Evolutionary conservation across 2,797 vertebrate genomes (phyloP), one percentile per base, ranked within the genome.

Genomic region (Pipistrellus pipistrellus): DNA sequence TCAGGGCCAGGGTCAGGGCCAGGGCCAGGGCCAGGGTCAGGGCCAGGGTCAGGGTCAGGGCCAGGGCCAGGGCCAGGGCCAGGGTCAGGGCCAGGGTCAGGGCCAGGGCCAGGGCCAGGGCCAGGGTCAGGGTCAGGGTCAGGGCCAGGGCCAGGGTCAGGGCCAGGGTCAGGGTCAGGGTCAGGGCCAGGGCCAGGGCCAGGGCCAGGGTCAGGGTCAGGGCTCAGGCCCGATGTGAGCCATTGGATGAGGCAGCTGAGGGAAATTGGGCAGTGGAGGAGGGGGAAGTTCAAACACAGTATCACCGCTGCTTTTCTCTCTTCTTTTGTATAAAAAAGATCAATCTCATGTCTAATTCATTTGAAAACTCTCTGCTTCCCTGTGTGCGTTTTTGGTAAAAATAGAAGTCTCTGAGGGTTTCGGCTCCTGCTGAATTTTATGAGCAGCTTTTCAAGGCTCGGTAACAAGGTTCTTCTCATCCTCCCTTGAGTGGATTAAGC

Each of bases 291-390:
- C 84, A 80, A 78, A 75, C 77, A 83, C 77, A 75, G 85, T 46
- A 78, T 83, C 83, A 14, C 21, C 25, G 41, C 46, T 71, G 38
- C 64, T 96, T 94, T 71, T 77, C 64, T 85, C 72, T 90, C 48
- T 57, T 90, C 93, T 95, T 85, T 89, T 95, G 95, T 96, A 95
- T 96, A 85, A 84, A 96, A 96, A 97, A 94, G 95, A 97, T 97
- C 96, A 97, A 97, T 97, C 93, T 96, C 97, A 95, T 96, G 94
- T 97, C 95, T 94, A 95, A 96, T 97, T 97, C 94, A 97, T 97
- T 96, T 96, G 96, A 97, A 97, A 96, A 88, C 82, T 95, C 95
- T 95, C 94, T 80, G 90, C 94, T 96, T 97, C 92, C 92, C 94
- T 80, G 87, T 97, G 96, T 96, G 93, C 96, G 78, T 96, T 95